Evolutionary conservation across 30 jellyfish, hydroid and myxozoan genomes (phyloP).

Genomic region (Pelagia noctiluca): DNA sequence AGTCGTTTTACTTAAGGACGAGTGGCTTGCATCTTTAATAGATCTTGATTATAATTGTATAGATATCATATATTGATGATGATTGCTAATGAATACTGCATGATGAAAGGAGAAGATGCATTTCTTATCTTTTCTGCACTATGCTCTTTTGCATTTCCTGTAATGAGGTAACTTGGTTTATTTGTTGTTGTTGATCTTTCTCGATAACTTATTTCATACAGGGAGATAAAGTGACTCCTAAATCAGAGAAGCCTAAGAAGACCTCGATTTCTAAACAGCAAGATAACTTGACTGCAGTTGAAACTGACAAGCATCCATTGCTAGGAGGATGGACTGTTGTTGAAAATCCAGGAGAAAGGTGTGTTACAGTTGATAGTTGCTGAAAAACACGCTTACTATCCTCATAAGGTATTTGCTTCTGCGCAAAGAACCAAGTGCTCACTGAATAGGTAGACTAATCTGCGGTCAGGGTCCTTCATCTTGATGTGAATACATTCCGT

Average conservation of each 20-base stretch:
- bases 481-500: neutral
- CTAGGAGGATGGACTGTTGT: conserved; percentile 44
- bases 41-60: too few relatives aligned
- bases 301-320: conserved; percentile 8
- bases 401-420: neutral
- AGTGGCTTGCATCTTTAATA: too few relatives aligned
- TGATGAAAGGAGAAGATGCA: neutral
- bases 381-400: too few relatives aligned
- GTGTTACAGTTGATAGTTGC: neutral
- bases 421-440: neutral
- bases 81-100: too few relatives aligned
- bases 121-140: neutral
- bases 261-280: neutral
- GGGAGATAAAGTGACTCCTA: neutral
- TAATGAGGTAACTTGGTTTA: too few relatives aligned
- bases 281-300: neutral
- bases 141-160: neutral
- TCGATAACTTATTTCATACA: neutral
- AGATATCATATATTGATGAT: too few relatives aligned
- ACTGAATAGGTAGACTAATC: neutral
- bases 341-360: conserved; percentile 13
- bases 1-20: too few relatives aligned
- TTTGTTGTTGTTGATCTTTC: neutral
- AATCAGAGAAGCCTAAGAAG: neutral
- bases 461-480: neutral